Base-by-base conservation (phyloP, 2,797 vertebrate species). In the Aeoliscus strigatus region DNA sequence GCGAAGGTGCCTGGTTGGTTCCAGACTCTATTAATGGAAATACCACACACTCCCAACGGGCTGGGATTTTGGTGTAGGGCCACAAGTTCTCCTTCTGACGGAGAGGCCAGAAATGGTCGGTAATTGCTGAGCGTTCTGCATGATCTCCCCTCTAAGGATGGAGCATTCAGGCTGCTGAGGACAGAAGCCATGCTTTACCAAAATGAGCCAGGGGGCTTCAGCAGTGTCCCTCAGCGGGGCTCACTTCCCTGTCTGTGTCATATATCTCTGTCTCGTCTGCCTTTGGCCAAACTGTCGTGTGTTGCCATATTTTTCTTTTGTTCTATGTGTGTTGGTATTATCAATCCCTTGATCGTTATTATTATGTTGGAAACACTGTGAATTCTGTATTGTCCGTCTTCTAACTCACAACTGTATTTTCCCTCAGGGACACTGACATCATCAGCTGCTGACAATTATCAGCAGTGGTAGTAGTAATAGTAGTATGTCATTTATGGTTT, bases 1-100 rank as follows among this genome's bases (percentile, higher is more conserved):
- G 70, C 59, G 1, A 65, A 58, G 58, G 27, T 60, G 41, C 46
- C 33, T 34, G 27, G 55, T 73, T 62, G 39, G 52, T 41, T 66
- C 49, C 61, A 65, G 46, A 62, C 27, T 66, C 74, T 77, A 72
- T 67, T 70, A 68, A 73, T 66, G 70, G 72, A 83, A 83, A 80
- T 80, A 66, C 61, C 73, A 75, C 10, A 1, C 2, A 1, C 1
- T 75, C 69, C 53, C 73, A 60, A 63, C 37, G 35, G 76, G 33
- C 2, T 2, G 5, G 52, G 40, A 42, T 67, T 59, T 56, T 32
- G 60, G 33, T 59, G 36, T 40, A 23, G 25, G 30, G 53, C 59
- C 39, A 49, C 41, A 23, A 32, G 31, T 48, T 60, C 26, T 33
- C 35, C 30, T 1, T 13, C 43, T 9, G 33, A 52, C n/a, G 15